phyloP scores from a whole-genome alignment of 1,140 invertebrate genomes.

The Drosophila auraria region DNA sequence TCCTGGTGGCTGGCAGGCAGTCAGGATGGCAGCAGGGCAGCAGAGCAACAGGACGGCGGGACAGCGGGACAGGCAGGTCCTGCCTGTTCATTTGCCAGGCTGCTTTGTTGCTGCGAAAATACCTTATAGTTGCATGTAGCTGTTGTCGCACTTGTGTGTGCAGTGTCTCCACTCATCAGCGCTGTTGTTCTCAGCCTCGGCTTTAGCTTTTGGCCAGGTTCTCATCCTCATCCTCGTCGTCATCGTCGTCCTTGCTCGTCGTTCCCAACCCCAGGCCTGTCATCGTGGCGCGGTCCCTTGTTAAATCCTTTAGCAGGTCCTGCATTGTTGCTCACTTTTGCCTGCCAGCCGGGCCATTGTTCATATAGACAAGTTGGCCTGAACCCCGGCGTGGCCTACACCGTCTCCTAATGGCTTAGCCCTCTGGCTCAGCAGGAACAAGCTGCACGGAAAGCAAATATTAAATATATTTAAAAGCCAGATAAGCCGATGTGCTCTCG shows the following conservation, averaged over 20 bases:
- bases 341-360: slow-evolving; percentile 59
- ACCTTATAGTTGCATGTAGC: slow-evolving; percentile 56
- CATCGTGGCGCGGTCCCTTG: slow-evolving; percentile 55
- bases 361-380: slow-evolving; percentile 69
- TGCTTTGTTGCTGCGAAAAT: slow-evolving; percentile 71
- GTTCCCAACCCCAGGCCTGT: slow-evolving; percentile 27
- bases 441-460: slow-evolving; percentile 15
- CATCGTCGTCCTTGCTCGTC: slow-evolving; percentile 6
- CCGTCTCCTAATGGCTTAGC: slow-evolving; percentile 62
- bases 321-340: slow-evolving; percentile 62
- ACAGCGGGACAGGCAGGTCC: slow-evolving; percentile 36
- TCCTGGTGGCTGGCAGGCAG: slow-evolving; percentile 56
- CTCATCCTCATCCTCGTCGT: slow-evolving; percentile 2
- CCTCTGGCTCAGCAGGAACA: slow-evolving; percentile 18
- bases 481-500: neutral
- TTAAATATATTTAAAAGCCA: neutral
- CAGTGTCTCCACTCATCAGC: slow-evolving; percentile 61
- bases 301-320: slow-evolving; percentile 57
- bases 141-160: slow-evolving; percentile 59
- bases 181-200: slow-evolving; percentile 44
- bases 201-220: slow-evolving; percentile 24
- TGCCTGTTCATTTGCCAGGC: slow-evolving; percentile 67
- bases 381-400: slow-evolving; percentile 42
- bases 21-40: slow-evolving; percentile 24
- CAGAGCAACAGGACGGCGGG: slow-evolving; percentile 6